Base-by-base conservation (phyloP, 1,140 invertebrate genomes). In the Pantala flavescens region DNA sequence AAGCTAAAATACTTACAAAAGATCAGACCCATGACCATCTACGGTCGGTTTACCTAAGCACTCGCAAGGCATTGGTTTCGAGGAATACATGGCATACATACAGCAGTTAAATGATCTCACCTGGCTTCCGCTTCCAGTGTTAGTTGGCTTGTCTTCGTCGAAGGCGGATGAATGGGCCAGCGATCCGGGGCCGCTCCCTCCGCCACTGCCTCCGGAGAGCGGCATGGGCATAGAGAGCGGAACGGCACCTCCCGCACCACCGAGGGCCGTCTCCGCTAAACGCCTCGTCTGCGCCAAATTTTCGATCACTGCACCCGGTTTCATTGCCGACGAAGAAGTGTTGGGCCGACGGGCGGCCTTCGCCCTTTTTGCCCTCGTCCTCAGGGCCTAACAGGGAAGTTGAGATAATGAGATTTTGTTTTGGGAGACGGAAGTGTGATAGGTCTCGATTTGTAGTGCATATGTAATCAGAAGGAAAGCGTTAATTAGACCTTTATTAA, bases 261-360 rank as follows among this genome's bases (percentile, higher is more conserved):
- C 89, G 71, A 94, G 81, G 12, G 91, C 88, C 71, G 93, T 95
- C 82, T 95, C 93, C 28, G 91, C 91, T 78, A 95, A 86, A 78
- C 91, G 85, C 81, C 86, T 83, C 0, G 92, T 94, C 80, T 92
- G 91, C 49, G 92, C 90, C 73, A 95, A 87, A 82, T 96, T 96
- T 83, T 95, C 93, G 81, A 95, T 95, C 77, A 95, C 92, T 79
- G 92, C 91, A 36, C 91, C 91, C 0, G 90, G 90, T 76, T 89
- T 90, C 74, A 90, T 89, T 73, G 92, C 88, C 70, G 88, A 63
- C 16, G 49, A 63, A 16, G 49, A 85, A 76, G 90, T 83, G 77
- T 90, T 87, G 7, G 91, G 89, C 82, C 92, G 92, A 76, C 91
- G 87, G 42, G 88, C 90, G 36, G 89, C 88, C 72, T 88, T 85